phyloP scores from a whole-genome alignment of 2,113 vertebrate genomes.

The Laticauda laticaudata region DNA sequence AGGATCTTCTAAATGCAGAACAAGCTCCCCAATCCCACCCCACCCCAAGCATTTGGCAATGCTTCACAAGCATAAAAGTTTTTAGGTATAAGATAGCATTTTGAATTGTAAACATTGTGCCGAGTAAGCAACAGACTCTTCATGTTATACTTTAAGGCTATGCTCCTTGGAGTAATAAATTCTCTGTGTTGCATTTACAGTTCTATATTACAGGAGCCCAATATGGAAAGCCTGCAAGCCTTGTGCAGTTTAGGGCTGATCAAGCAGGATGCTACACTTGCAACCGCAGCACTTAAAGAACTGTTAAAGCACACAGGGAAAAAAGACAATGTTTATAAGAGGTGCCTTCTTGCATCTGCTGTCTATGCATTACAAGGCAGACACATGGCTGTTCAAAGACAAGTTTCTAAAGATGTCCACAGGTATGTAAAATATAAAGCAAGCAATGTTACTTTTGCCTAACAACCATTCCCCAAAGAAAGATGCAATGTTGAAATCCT shows the following conservation, averaged over 20 bases:
- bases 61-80: neutral
- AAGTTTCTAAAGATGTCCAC: conserved; percentile 85
- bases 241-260: conserved; percentile 89
- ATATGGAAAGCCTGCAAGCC: conserved; percentile 83
- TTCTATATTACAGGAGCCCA: conserved; percentile 88
- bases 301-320: conserved; percentile 78
- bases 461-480: neutral
- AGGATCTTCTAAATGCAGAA: neutral
- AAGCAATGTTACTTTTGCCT: neutral
- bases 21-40: neutral
- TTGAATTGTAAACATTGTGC: conserved; percentile 16
- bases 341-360: conserved; percentile 82
- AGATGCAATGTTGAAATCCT: neutral
- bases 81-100: neutral
- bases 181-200: conserved; percentile 63
- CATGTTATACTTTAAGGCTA: neutral
- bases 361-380: conserved; percentile 84
- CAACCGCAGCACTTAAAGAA: conserved; percentile 88
- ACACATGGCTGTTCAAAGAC: conserved; percentile 76
- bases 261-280: conserved; percentile 81
- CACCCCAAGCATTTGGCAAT: neutral
- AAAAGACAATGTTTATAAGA: conserved; percentile 70
- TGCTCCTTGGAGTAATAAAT: neutral
- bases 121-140: neutral
- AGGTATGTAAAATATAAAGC: conserved; percentile 71